Base-by-base conservation (phyloP, 2,113 vertebrate species). In the Gulo gulo region DNA sequence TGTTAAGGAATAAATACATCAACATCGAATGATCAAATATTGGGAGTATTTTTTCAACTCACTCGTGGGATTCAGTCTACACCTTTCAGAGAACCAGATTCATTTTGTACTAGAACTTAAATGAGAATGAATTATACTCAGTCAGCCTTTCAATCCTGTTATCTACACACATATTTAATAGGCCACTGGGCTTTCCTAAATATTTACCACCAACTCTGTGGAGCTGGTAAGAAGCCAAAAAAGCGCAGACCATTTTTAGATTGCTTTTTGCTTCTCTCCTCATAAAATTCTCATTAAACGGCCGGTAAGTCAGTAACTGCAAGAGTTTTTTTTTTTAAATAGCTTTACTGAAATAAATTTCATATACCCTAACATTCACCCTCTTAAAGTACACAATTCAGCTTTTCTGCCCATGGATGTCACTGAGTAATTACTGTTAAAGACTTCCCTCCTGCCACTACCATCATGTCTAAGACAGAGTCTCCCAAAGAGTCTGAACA, bases 51-150 rank as follows among this genome's bases (percentile, higher is more conserved):
- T 92, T 59, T 59, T 18, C 50, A 67, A 61, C 31, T 79, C 10
- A 90, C 14, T 20, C 47, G 55, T 0, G 50, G 39, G 78, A 57
- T 61, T 90, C 59, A 50, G 69, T 71, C 61, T 88, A 24, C 3
- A 65, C 10, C 39, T 91, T 86, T 85, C 34, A 88, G 29, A 61
- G 29, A 79, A 73, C 73, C 45, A 61, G 15, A 81, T 59, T 90
- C 9, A 84, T 26, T 93, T 21, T 95, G 61, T 76, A 76, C 59
- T 34, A 94, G 39, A 94, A 93, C 34, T 76, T 81, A 45, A 93
- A 95, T 91, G 39, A 97, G 7, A 92, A 93, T 92, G n/a, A 81
- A 93, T 23, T 36, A 15, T 88, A 88, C 18, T 50, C 26, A 50
- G 11, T 52, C 39, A 42, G 65, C 15, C 71, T 92, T 80, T 71